Evolutionary conservation across 2,797 vertebrate species (phyloP), one percentile per base, ranked within the genome.

Genomic region (Sebastolobus alascanus): DNA sequence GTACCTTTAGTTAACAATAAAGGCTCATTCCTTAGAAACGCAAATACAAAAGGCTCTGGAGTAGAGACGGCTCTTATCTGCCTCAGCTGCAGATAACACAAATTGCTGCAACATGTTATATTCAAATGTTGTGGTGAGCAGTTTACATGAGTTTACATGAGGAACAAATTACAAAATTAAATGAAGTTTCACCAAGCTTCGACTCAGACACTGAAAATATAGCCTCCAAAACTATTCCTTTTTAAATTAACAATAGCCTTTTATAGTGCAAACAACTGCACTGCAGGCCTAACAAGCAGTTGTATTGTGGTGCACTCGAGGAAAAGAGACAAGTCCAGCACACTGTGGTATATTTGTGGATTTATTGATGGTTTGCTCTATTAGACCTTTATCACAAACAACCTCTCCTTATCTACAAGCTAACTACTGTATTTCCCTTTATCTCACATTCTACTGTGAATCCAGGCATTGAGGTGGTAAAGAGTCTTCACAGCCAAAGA

Each of bases 351-450:
- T 25, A 63, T 59, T 64, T 68, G 35, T 65, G 58, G 38, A 77
- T 65, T 68, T 73, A 74, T 18, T 66, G 61, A 76, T 22, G 8
- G 12, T 69, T 75, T 70, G 0, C 67, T 71, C 52, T 38, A 33
- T 68, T 33, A 68, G 7, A 33, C n/a, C 40, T 13, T 55, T 60
- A 80, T 82, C 72, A 27, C 64, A 55, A 46, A 29, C 4, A 7
- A 59, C 50, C 22, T 78, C 20, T 56, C 13, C 64, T 82, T 83
- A 77, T 82, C 58, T 74, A 37, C 43, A 25, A 52, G 54, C 69
- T 22, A 67, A 78, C 77, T 66, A 71, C 58, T 82, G 71, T 66
- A 43, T 22, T 67, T 64, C 27, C 7, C 37, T 59, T 52, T 65
- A 74, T 75, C 78, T 64, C 73, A 27, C 10, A 2, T 18, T 78